These are phyloP conservation scores for Scyliorhinus canicula DNA, from an alignment of 2,797 vertebrate species.

Conservation along the genomic window DNA sequence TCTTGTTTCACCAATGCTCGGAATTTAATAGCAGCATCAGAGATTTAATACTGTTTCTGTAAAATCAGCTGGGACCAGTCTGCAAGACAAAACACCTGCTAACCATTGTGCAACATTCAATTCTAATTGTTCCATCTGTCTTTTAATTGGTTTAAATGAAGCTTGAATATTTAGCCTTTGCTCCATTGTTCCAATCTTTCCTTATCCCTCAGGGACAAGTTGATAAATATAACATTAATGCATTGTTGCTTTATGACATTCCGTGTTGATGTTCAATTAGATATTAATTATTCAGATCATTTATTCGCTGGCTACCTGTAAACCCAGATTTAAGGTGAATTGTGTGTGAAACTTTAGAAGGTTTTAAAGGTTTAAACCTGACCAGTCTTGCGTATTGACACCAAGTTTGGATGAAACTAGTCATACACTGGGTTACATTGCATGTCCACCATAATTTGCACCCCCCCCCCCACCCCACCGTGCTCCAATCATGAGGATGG, in stretches of 20 bases:
- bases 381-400: neutral
- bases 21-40: neutral
- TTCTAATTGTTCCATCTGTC: neutral
- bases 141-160: neutral
- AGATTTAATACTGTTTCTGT: neutral
- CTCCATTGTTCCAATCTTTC: neutral
- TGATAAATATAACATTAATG: neutral
- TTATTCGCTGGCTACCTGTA: neutral
- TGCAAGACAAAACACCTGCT: neutral
- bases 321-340: neutral
- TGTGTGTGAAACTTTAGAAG: neutral
- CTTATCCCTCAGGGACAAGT: neutral
- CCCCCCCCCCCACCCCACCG: neutral
- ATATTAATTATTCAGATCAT: neutral
- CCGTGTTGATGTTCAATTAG: neutral
- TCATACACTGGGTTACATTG: neutral
- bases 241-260: neutral
- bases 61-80: neutral
- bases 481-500: neutral
- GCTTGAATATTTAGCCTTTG: slow-evolving; percentile 4
- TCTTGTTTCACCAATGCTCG: neutral
- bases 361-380: neutral
- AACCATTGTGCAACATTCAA: neutral
- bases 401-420: neutral
- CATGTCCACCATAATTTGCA: no score